Conservation (phyloP, 2,888 invertebrate genomes). For the Rhagonycha fulva region DNA sequence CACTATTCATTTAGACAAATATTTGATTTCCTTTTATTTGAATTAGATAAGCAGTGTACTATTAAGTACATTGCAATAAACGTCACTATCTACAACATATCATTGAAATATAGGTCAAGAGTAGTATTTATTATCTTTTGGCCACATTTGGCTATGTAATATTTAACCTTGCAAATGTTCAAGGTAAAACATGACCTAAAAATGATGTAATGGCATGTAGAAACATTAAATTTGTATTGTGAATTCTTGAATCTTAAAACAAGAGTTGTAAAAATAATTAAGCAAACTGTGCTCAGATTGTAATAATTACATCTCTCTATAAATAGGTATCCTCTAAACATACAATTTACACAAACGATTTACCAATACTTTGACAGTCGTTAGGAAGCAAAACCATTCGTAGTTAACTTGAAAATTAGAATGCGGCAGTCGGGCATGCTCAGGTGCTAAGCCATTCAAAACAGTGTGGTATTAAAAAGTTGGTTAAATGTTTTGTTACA, state of each 20-base stretch:
- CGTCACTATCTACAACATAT: neutral
- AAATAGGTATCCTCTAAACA: neutral
- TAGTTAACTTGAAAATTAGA: conserved; percentile 11
- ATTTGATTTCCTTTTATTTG: no score
- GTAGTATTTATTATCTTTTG: neutral
- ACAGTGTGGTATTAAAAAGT: conserved; percentile 1
- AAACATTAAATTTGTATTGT: neutral
- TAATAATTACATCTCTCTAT: neutral
- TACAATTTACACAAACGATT: neutral
- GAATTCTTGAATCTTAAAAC: neutral
- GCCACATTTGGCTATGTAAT: neutral
- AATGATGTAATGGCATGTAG: neutral
- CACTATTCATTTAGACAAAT: no score
- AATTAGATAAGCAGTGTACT: neutral
- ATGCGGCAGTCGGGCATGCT: conserved; percentile 24
- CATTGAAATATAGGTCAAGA: neutral
- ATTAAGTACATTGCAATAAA: neutral
- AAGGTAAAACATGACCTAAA: neutral
- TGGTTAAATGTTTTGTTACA: conserved; percentile 9
- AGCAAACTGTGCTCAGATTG: neutral
- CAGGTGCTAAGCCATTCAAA: conserved; percentile 18
- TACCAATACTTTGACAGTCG: neutral
- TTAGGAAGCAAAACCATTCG: neutral
- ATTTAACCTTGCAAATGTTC: neutral
- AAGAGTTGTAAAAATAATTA: neutral